Evolutionary conservation across 2,797 vertebrate species (phyloP), one percentile per base, ranked within the genome.

Genomic region (Garrulus glandarius): DNA sequence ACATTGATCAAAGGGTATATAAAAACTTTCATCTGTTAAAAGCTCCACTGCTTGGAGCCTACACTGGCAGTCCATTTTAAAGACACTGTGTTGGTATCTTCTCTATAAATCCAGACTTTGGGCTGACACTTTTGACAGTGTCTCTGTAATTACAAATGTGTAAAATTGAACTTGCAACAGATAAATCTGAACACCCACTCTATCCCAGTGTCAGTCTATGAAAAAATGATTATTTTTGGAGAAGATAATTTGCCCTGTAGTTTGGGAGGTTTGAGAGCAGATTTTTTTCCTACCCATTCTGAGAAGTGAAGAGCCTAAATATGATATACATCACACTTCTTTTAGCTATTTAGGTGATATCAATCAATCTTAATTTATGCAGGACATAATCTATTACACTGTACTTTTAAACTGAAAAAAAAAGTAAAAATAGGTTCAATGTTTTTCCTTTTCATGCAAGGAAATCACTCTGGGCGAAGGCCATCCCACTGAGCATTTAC

Each of bases 121-220:
- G 63, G 49, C 74, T 90, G 87, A 76, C 85, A 60, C 83, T 79
- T 89, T 88, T 84, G 80, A 82, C 85, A 79, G 52, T 57, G 47
- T 59, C 67, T 90, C 55, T 47, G 63, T 91, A 93, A 81, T 92
- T 95, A 79, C 46, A 64, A 44, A 79, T 82, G 72, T 78, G 68
- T 77, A 71, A 71, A 94, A 63, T 2, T 87, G 75, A 94, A 96
- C 63, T 91, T 74, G 44, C 47, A 88, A 74, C 21, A 63, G 55
- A 93, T 77, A 92, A 93, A 90, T 95, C 72, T 78, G 67, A 96
- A 84, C 52, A 59, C 74, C 82, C 81, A 81, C 87, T 91, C 79
- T 32, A 68, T 84, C 26, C 53, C 49, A 67, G 46, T 47, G 59
- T 77, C 61, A 78, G 64, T 76, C 57, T 94, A 59, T 60, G 55